These are phyloP conservation scores for Aleiodes sp. DNA, from an alignment of 1,140 invertebrate genomes.

Conservation along the genomic window DNA sequence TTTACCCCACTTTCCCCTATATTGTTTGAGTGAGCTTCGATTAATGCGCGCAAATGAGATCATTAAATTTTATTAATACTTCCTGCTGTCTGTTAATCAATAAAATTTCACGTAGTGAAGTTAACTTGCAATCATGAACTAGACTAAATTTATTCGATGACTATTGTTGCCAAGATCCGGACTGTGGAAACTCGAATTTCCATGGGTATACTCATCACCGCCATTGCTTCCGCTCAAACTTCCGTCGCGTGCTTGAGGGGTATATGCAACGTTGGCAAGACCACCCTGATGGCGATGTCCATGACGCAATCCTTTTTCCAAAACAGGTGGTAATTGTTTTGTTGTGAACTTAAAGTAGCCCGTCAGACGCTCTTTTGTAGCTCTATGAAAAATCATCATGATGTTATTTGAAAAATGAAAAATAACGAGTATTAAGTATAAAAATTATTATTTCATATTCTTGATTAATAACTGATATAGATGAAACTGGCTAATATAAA, in stretches of 20 bases:
- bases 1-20: too few species aligned
- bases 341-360: slow-evolving; percentile 71
- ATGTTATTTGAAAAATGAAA: not conserved
- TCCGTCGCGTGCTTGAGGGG: slow-evolving; percentile 20
- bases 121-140: too few species aligned
- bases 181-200: slow-evolving; percentile 16
- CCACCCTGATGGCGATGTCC: not conserved
- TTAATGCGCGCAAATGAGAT: too few species aligned
- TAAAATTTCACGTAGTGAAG: too few species aligned
- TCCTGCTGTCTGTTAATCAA: too few species aligned
- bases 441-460: not conserved
- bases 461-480: too few species aligned
- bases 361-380: slow-evolving; percentile 71
- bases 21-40: too few species aligned
- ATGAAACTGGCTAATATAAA: too few species aligned
- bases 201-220: slow-evolving; percentile 10
- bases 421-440: not conserved
- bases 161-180: slow-evolving; percentile 22
- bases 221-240: slow-evolving; percentile 32
- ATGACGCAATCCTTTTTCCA: slow-evolving; percentile 16
- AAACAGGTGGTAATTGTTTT: not conserved
- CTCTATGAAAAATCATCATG: slow-evolving; percentile 56
- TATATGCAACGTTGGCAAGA: slow-evolving; percentile 30
- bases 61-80: too few species aligned
- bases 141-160: not conserved